Evolutionary conservation across 1,140 invertebrate species (phyloP).

Genomic region (Notospermus geniculatus): DNA sequence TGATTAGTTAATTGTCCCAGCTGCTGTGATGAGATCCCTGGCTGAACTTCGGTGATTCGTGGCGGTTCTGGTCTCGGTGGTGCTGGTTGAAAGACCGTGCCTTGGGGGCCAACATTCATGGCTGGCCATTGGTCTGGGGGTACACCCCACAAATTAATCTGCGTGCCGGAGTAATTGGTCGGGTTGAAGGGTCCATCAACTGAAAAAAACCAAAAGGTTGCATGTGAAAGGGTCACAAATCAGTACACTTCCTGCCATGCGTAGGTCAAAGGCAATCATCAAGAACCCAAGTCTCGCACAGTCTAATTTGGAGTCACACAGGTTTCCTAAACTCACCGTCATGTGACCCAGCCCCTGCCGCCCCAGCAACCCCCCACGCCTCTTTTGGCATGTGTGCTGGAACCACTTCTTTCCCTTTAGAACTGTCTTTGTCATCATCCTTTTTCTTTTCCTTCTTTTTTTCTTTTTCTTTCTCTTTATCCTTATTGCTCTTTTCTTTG

Average conservation of each 20-base stretch:
- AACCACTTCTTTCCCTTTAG: background rate
- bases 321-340: too few relatives aligned
- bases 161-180: constrained; percentile 55
- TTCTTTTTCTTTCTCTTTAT: constrained; percentile 10
- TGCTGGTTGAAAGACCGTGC: background rate
- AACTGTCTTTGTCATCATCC: background rate
- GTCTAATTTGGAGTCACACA: too few relatives aligned
- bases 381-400: background rate
- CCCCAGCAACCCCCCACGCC: too few relatives aligned
- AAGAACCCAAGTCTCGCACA: too few relatives aligned
- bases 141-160: constrained; percentile 57
- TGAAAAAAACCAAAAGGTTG: background rate
- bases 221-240: too few relatives aligned
- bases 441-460: constrained; percentile 11
- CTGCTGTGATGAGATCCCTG: background rate
- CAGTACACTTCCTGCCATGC: too few relatives aligned
- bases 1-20: background rate
- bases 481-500: constrained; percentile 11
- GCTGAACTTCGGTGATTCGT: background rate
- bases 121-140: constrained; percentile 31
- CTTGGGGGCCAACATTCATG: constrained; percentile 23
- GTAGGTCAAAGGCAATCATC: too few relatives aligned
- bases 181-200: constrained; percentile 52
- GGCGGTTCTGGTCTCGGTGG: background rate
- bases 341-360: too few relatives aligned